Conservation (phyloP, 2,113 vertebrate genomes). For the Actenoides lindsayi region DNA sequence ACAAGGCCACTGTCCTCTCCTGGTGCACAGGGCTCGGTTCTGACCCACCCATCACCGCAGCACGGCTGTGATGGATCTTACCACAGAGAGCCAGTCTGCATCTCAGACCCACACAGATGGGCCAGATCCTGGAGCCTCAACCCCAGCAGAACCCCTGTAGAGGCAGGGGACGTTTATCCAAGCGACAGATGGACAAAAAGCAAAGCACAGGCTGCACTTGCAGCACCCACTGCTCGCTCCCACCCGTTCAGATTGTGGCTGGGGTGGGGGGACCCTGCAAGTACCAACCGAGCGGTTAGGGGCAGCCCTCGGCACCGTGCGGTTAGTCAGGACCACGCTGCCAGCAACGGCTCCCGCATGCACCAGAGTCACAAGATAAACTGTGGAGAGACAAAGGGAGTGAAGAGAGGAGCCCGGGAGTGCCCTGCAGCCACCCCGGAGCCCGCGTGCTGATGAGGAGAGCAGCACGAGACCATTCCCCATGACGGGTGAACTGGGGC, state of each 20-base stretch:
- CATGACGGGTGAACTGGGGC: conserved; percentile 1
- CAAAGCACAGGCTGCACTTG: not conserved
- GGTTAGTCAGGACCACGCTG: conserved; percentile 24
- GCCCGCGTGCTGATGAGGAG: fast-evolving
- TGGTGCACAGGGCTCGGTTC: not conserved
- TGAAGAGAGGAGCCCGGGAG: not conserved
- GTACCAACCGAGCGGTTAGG: not conserved
- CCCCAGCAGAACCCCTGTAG: not conserved
- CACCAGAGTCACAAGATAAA: conserved; percentile 4
- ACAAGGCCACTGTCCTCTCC: not conserved
- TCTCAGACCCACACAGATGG: not conserved
- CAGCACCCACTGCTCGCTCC: not conserved
- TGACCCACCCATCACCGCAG: not conserved
- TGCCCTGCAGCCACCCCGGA: not conserved
- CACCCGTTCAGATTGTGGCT: not conserved
- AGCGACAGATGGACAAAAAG: fast-evolving
- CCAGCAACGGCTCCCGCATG: not conserved
- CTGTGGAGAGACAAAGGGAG: conserved; percentile 26
- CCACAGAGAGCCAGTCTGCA: fast-evolving
- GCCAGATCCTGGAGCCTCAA: not conserved
- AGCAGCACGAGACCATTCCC: not conserved
- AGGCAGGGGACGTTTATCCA: fast-evolving
- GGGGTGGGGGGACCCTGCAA: not conserved
- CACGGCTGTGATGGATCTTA: not conserved
- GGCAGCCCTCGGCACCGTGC: not conserved